phyloP scores from a whole-genome alignment of 2,113 vertebrate species.

The Saccopteryx bilineata region DNA sequence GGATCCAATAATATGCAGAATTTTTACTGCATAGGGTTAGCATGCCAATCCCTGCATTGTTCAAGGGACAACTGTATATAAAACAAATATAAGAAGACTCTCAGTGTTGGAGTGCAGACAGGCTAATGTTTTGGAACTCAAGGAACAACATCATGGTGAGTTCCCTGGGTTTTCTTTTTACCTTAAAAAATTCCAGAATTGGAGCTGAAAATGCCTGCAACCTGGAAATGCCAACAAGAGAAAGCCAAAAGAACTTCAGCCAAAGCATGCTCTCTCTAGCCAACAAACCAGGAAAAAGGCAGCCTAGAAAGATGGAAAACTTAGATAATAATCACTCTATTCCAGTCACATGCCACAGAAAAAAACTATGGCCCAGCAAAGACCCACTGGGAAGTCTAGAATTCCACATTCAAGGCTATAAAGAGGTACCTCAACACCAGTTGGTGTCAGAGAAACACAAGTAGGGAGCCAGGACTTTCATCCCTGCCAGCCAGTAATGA shows the following conservation, averaged over 20 bases:
- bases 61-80: not conserved
- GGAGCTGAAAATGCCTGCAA: not conserved
- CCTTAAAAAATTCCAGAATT: not conserved
- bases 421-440: not conserved
- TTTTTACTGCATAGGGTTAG: not conserved
- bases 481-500: not conserved
- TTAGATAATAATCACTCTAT: not conserved
- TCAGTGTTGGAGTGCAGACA: not conserved
- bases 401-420: not conserved
- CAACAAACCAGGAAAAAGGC: not conserved
- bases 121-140: not conserved
- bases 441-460: not conserved
- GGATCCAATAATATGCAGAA: not conserved
- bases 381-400: not conserved
- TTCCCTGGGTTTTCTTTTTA: not conserved
- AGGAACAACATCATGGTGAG: not conserved
- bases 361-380: not conserved
- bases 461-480: not conserved
- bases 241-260: not conserved
- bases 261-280: not conserved
- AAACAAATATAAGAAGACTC: not conserved
- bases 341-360: not conserved
- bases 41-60: not conserved
- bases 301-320: not conserved
- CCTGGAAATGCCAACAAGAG: not conserved